Evolutionary conservation across 2,113 vertebrate species (phyloP).

Genomic region (Leptosomus discolor): DNA sequence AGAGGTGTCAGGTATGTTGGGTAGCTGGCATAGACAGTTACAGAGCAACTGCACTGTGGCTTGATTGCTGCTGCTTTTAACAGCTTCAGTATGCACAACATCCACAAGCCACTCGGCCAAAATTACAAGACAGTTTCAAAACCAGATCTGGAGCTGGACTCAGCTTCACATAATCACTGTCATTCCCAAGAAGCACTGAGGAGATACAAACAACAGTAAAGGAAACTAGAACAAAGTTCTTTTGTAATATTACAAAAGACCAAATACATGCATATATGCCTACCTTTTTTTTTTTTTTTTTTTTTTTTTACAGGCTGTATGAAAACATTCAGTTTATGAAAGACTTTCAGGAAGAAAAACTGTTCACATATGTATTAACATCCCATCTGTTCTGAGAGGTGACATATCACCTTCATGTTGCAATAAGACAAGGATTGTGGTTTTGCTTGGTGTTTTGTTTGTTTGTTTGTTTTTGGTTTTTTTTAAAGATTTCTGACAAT

Average conservation of each 20-base stretch:
- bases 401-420: neutral
- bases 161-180: neutral
- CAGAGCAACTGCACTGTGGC: neutral
- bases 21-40: neutral
- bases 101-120: neutral
- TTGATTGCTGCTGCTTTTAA: neutral
- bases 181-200: rapidly evolving
- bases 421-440: neutral
- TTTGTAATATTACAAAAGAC: neutral
- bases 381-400: neutral
- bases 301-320: neutral
- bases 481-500: neutral
- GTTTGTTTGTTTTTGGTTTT: neutral
- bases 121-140: neutral
- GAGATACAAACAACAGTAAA: neutral
- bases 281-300: too few species aligned
- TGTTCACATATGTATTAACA: neutral
- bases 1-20: neutral
- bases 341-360: neutral
- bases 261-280: neutral
- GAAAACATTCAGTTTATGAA: neutral
- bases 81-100: neutral
- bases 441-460: too few species aligned
- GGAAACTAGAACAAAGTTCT: neutral
- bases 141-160: neutral